phyloP scores from a whole-genome alignment of 2,797 vertebrate genomes.

The Syngnathus rostellatus region DNA sequence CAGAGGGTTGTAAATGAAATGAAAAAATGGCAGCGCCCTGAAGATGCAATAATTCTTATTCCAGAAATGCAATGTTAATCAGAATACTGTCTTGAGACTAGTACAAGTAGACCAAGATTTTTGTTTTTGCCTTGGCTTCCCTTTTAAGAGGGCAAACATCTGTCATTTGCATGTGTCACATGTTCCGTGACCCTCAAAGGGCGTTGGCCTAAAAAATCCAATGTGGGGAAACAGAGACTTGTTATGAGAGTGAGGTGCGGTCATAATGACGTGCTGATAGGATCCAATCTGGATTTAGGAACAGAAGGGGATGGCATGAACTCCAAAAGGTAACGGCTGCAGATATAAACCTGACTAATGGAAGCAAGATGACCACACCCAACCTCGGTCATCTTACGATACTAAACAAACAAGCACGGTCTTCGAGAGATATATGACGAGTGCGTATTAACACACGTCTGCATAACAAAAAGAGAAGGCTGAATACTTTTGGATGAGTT shows the following conservation, averaged over 20 bases:
- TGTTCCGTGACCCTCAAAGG: slow-evolving; percentile 32
- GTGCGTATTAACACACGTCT: not conserved
- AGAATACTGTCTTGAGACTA: too few species aligned
- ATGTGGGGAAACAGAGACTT: slow-evolving; percentile 24
- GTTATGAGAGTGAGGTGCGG: slow-evolving; percentile 38
- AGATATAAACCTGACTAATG: slow-evolving; percentile 69
- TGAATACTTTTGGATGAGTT: too few species aligned
- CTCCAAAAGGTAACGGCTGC: slow-evolving; percentile 46
- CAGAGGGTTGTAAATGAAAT: too few species aligned
- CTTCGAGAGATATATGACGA: not conserved
- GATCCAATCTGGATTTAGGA: slow-evolving; percentile 34
- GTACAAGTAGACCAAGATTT: too few species aligned
- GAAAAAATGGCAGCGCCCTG: too few species aligned
- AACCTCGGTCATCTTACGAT: slow-evolving; percentile 10
- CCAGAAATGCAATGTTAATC: too few species aligned
- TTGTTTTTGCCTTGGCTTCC: too few species aligned
- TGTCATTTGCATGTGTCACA: slow-evolving; percentile 25
- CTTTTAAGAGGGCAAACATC: not conserved
- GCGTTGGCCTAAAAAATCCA: slow-evolving; percentile 24
- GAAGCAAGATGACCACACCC: slow-evolving; percentile 58
- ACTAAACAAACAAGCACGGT: slow-evolving; percentile 46
- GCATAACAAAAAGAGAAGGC: too few species aligned
- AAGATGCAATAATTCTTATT: too few species aligned
- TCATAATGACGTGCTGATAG: slow-evolving; percentile 46
- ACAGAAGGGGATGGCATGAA: slow-evolving; percentile 29